A percentile compares a stretch with the other conserved stretches of the same genome.
phyloP scores from a whole-genome alignment of 2,113 vertebrate genomes.

The Alces alces region DNA sequence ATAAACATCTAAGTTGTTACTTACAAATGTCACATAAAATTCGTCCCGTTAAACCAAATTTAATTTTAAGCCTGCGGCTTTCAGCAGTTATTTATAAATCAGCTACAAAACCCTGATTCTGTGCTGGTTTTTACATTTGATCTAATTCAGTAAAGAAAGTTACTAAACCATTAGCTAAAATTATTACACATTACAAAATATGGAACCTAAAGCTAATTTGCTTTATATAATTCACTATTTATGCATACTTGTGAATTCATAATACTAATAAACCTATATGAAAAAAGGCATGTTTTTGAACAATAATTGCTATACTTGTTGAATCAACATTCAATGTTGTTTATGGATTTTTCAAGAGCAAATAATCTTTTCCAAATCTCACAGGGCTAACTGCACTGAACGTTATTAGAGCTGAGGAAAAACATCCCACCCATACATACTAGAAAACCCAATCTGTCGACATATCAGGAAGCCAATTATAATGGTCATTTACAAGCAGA shows the following conservation, averaged over 20 bases:
- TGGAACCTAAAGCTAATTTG: neutral
- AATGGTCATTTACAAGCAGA: neutral
- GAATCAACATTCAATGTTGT: neutral
- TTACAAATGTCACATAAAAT: constrained; percentile 43
- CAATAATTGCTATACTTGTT: neutral
- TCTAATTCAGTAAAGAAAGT: constrained; percentile 21
- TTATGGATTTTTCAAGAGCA: neutral
- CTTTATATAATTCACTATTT: neutral
- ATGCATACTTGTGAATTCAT: neutral
- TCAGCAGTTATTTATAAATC: constrained; percentile 36
- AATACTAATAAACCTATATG: neutral
- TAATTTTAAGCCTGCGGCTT: constrained; percentile 5
- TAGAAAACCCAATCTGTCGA: neutral
- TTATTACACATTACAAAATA: neutral
- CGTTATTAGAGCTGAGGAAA: neutral
- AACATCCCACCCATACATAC: neutral
- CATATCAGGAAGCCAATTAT: neutral
- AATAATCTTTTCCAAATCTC: neutral
- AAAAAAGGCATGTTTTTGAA: neutral
- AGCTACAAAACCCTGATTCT: neutral
- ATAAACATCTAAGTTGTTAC: constrained; percentile 26
- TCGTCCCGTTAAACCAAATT: constrained; percentile 36
- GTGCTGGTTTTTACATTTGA: neutral
- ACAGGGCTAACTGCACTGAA: neutral
- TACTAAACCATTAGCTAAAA: neutral